Evolutionary conservation across 1,140 invertebrate species (phyloP).

Genomic region (Propsilocerus akamusi): DNA sequence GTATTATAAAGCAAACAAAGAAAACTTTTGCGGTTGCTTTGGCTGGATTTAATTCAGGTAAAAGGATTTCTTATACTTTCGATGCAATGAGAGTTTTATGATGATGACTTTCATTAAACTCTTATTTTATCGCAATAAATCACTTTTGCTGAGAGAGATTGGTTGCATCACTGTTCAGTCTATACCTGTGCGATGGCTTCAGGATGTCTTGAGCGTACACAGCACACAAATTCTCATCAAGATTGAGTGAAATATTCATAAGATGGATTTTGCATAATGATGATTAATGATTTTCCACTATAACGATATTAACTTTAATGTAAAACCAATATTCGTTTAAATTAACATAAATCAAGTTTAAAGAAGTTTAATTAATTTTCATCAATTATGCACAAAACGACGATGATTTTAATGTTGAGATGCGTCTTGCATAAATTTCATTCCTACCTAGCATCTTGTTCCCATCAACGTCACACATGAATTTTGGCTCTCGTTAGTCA

Average conservation of each 20-base stretch:
- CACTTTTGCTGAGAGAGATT: neutral
- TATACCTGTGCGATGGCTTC: no score
- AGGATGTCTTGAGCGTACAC: no score
- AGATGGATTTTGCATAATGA: conserved; percentile 2
- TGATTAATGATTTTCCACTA: conserved; percentile 4
- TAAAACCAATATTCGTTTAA: neutral
- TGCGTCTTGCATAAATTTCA: neutral
- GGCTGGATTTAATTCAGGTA: no score
- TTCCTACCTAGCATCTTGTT: no score
- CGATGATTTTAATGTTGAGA: no score
- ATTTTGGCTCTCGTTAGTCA: no score
- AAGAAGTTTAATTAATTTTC: neutral
- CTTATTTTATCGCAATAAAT: conserved; percentile 1
- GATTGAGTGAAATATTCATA: neutral
- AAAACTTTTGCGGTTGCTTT: no score
- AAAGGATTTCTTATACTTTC: no score
- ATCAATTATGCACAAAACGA: conserved; percentile 2
- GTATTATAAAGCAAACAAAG: no score
- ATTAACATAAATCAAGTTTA: neutral
- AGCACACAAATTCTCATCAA: neutral
- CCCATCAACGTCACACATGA: no score
- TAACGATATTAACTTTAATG: neutral
- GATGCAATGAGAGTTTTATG: neutral
- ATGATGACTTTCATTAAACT: neutral
- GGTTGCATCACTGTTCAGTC: no score